Conservation (phyloP, 2,113 vertebrate genomes). For the Hepsetus odoe region DNA sequence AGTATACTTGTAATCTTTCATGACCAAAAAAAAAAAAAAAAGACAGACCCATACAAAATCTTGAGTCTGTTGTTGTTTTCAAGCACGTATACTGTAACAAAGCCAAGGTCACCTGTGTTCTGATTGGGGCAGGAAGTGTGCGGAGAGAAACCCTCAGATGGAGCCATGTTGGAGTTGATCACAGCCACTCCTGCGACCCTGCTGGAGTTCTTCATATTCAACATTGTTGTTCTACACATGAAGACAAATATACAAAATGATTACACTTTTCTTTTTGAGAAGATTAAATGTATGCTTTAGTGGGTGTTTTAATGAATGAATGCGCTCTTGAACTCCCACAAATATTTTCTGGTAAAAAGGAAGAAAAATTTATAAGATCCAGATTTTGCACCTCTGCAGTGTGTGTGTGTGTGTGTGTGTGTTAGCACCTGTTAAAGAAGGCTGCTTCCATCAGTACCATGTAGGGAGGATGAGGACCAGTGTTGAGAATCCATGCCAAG, state of each 20-base stretch:
- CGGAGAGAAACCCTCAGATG: slow-evolving; percentile 78
- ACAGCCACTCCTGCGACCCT: slow-evolving; percentile 89
- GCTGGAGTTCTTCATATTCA: slow-evolving; percentile 79
- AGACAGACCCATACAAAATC: too few relatives aligned
- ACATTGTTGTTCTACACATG: slow-evolving; percentile 78
- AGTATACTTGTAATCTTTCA: too few relatives aligned
- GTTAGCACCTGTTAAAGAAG: slow-evolving; percentile 84
- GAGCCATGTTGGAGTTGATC: slow-evolving; percentile 71
- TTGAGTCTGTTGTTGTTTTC: too few relatives aligned
- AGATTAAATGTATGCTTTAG: too few relatives aligned
- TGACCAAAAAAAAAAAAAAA: too few relatives aligned
- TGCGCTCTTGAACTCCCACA: too few relatives aligned
- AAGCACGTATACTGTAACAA: neutral
- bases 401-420: neutral
- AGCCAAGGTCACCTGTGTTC: slow-evolving; percentile 70
- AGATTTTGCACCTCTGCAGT: too few relatives aligned
- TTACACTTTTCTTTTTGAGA: too few relatives aligned
- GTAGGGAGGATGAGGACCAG: slow-evolving; percentile 86
- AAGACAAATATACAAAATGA: neutral
- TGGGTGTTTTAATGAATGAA: too few relatives aligned
- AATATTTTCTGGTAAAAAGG: too few relatives aligned
- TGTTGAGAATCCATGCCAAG: slow-evolving; percentile 82
- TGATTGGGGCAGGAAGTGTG: slow-evolving; percentile 89
- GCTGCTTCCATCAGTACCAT: slow-evolving; percentile 84
- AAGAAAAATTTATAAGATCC: too few relatives aligned